Evolutionary conservation across 1,140 invertebrate species (phyloP).

Genomic region (Megalonaias nervosa): DNA sequence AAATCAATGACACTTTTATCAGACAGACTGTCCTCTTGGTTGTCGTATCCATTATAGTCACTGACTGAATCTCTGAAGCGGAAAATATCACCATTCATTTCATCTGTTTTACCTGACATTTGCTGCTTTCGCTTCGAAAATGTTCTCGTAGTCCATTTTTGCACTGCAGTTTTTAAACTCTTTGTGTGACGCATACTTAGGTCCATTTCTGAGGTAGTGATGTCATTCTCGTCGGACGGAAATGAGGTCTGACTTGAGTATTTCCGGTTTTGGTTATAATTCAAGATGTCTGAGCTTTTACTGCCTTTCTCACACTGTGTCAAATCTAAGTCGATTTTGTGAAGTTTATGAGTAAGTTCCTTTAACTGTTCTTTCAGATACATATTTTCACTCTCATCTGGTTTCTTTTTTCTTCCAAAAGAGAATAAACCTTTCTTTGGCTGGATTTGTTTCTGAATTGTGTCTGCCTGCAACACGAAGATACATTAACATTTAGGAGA

Average conservation of each 20-base stretch:
- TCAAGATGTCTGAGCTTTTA: conserved; percentile 12
- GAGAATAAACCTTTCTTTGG: conserved; percentile 39
- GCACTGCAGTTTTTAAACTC: conserved; percentile 29
- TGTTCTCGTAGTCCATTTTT: conserved; percentile 36
- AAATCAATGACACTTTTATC: conserved; percentile 9
- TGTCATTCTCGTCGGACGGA: conserved; percentile 2
- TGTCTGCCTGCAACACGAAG: conserved; percentile 41
- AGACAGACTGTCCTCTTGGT: conserved; percentile 8
- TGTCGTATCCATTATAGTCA: conserved; percentile 8
- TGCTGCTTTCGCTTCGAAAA: conserved; percentile 28
- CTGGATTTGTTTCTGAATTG: conserved; percentile 46
- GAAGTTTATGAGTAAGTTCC: conserved; percentile 40
- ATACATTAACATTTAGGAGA: background rate
- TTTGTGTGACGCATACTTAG: conserved; percentile 1
- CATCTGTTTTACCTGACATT: background rate
- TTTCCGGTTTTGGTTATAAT: conserved; percentile 51
- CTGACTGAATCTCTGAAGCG: background rate
- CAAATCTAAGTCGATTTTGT: conserved; percentile 43
- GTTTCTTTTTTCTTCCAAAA: conserved; percentile 49
- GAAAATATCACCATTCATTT: conserved; percentile 14
- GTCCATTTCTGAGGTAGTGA: background rate
- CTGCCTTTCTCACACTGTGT: conserved; percentile 21
- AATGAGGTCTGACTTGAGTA: conserved; percentile 4
- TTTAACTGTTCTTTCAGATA: conserved; percentile 48
- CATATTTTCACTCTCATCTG: conserved; percentile 34